Evolutionary conservation across 1,140 invertebrate species (phyloP).

Genomic region (Drosophila sucinea): DNA sequence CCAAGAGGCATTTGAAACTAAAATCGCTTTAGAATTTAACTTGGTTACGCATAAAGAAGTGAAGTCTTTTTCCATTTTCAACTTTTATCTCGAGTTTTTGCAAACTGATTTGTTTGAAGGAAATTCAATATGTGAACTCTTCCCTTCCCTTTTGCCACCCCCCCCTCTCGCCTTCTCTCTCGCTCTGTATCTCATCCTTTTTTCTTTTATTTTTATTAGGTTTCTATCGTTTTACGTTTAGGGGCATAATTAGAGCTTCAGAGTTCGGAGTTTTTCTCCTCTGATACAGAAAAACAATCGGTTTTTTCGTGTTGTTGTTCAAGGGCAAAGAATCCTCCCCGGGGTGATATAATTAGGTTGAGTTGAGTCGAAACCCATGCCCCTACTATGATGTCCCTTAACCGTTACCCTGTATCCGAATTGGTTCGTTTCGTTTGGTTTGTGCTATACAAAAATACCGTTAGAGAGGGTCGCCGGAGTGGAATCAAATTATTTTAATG

Average conservation of each 20-base stretch:
- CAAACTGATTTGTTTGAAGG: slow-evolving; percentile 4
- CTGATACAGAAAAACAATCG: slow-evolving; percentile 31
- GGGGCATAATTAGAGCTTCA: slow-evolving; percentile 56
- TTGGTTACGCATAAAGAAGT: not conserved
- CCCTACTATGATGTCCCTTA: not conserved
- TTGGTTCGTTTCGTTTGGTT: too few species aligned
- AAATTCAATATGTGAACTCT: slow-evolving; percentile 2
- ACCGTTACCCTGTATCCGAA: too few species aligned
- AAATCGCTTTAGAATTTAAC: too few species aligned
- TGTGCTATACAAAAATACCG: slow-evolving; percentile 1
- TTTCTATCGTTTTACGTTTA: slow-evolving; percentile 13
- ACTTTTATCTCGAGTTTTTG: slow-evolving; percentile 4
- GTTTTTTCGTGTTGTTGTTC: slow-evolving; percentile 1
- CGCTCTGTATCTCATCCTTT: not conserved
- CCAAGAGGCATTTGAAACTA: too few species aligned
- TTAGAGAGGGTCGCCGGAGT: slow-evolving; percentile 49
- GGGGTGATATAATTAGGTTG: slow-evolving; percentile 38
- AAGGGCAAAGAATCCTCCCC: slow-evolving; percentile 16
- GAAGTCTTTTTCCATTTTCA: not conserved
- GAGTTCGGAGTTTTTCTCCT: slow-evolving; percentile 16
- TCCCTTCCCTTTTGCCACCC: not conserved
- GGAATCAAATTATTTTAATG: slow-evolving; percentile 81
- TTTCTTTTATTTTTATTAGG: slow-evolving; percentile 1
- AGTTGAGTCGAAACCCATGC: not conserved
- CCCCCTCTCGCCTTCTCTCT: not conserved